Evolutionary conservation across 2,797 vertebrate genomes (phyloP), one percentile per base, ranked within the genome.

Genomic region (Phataginus tricuspis): DNA sequence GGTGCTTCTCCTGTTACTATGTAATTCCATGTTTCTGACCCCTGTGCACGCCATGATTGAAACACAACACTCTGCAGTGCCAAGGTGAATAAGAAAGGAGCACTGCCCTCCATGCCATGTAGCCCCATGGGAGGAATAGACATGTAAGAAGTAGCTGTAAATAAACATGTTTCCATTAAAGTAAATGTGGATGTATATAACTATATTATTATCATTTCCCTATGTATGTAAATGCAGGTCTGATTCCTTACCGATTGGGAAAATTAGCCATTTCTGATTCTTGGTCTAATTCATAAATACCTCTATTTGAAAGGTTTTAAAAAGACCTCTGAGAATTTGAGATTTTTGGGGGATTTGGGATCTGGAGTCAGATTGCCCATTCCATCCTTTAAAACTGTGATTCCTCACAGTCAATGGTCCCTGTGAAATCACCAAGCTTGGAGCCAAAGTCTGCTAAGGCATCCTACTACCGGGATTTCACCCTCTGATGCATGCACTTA

Each of bases 31-130:
- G 59, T 37, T 29, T 0, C n/a, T 39, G 14, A 66, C 23, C 9
- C 34, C 31, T n/a, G 8, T 59, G 21, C 11, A 29, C 15, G 16
- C 5, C 2, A 4, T 31, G 27, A 66, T 19, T 25, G 23, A 31
- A 82, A n/a, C 1, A n/a, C 16, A 59, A 23, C 13, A 19, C 13
- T 59, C 59, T 90, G 71, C 27, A 45, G 31, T 92, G 45, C 6
- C 82, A 84, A 49, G 18, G 21, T 34, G 21, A n/a, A 37, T 19
- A 63, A 64, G 2, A 29, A 68, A 80, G 25, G 4, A 87, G 7
- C 3, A 53, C 2, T 18, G 9, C 4, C 27, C 7, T 63, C n/a
- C 10, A 31, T 0, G n/a, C 0, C 4, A 12, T 21, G 4, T 37
- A 51, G 34, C 4, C 31, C 13, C 8, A 18, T 19, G 4, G 61